Base-by-base conservation (phyloP, 2,888 invertebrate genomes). In the Cataglyphis rosenhaueri region DNA sequence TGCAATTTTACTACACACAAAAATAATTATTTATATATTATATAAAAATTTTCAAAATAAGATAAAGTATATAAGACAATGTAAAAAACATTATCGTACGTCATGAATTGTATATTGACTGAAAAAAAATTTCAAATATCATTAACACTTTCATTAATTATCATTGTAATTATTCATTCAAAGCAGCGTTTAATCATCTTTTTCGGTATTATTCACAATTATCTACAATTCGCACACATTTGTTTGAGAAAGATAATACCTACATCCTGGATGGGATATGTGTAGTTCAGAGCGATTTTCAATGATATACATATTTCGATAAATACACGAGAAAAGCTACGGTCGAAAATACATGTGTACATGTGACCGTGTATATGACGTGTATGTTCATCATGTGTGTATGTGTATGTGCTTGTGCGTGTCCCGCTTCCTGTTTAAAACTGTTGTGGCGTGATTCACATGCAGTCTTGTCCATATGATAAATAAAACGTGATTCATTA, bases 271-370 rank as follows among this genome's bases (percentile, higher is more conserved):
- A 29, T 78, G 84, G 79, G 89, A 89, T 89, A 89, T 89, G 87
- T 89, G 82, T 21, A 21, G 21, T 89, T 84, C 70, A 82, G 78
- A 84, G 78, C 81, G 85, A 87, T 84, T 71, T 75, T 48, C 44
- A 59, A 70, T 82, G 87, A 82, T 85, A 87, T 68, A 64, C 75
- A 73, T 68, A 82, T 74, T 83, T 85, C 71, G 48, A 75, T 87
- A 88, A 85, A 78, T 88, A 88, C 84, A 86, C 82, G 85, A 78
- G 81, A 82, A 87, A 84, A 88, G 84, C 86, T 87, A 88, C 81
- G 70, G 52, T 79, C 79, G 76, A 83, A 86, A 88, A 83, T 87
- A 83, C 71, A 41, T 62, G 66, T 64, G 29, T 71, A 48, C 84
- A 68, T 59, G 52, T 52, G 52, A 52, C 18, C 48, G 18, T 48